Base-by-base conservation (phyloP, 2,888 invertebrate genomes). In the Agrochola lychnidis region DNA sequence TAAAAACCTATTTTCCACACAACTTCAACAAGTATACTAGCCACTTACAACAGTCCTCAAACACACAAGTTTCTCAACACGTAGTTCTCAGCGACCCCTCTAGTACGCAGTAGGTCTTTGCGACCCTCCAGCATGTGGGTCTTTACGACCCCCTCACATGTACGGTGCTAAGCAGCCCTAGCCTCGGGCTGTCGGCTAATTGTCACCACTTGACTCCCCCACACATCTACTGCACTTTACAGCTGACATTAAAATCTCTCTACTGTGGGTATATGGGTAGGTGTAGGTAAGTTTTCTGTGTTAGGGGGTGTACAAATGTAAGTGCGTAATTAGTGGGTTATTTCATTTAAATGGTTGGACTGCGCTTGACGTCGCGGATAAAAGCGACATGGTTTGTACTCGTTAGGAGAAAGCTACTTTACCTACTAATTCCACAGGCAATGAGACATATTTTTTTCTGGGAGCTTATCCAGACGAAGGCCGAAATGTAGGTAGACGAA, bases 161-260 rank as follows among this genome's bases (percentile, higher is more conserved):
- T 40, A 22, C 56, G 61, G 36, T 30, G 48, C 73, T 73, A 61
- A 81, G 61, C 70, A 68, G 56, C 74, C 56, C 62, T 30, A 61
- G 59, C 81, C 76, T 40, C 62, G 53, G 71, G 79, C 79, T 72
- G 70, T 66, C 73, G 69, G 87, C 82, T 86, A 86, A 87, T 86
- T 86, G 87, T 76, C 76, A 51, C 53, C 85, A 70, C 80, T 85
- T 61, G 56, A n/a, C 68, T 66, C 66, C 81, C 82, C 79, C 40
- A 40, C 78, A 59, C 79, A 73, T 71, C 51, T 68, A 66, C 72
- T 73, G 76, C 72, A 76, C 81, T 80, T 45, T 51, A 81, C 78
- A 72, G 78, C 78, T 85, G 78, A 78, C 86, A 78, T 85, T 85
- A 85, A 69, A 70, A 16, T 59, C 51, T 19, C 48, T 69, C 30